Percentiles rank a stretch among this genome's conserved stretches.
These are phyloP conservation scores for Conistra vaccinii DNA, from an alignment of 2,888 invertebrate genomes.

Conservation along the genomic window DNA sequence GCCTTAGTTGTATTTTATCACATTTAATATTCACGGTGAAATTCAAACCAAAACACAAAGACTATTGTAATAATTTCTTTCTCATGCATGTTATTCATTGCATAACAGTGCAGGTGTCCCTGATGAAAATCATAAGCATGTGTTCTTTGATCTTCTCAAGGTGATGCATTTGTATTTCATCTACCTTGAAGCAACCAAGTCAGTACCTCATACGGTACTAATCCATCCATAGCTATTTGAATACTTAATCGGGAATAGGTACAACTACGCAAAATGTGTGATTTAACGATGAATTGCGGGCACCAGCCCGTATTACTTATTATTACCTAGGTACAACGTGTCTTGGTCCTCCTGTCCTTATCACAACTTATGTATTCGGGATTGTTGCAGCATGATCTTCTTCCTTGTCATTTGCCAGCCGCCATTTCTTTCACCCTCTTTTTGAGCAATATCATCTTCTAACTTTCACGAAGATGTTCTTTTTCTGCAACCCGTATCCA, in stretches of 20 bases:
- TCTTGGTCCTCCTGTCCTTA: background rate
- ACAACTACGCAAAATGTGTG: background rate
- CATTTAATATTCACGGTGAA: constrained; percentile 17
- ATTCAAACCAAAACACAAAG: background rate
- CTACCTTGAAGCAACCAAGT: background rate
- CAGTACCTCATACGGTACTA: background rate
- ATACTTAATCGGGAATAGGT: background rate
- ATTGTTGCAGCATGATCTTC: background rate
- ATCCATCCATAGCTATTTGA: background rate
- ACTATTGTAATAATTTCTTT: background rate
- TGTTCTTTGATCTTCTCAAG: background rate
- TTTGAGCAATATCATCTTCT: background rate
- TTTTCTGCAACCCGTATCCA: background rate
- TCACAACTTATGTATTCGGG: background rate
- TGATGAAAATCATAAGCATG: background rate
- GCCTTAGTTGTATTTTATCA: constrained; percentile 5
- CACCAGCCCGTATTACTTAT: background rate
- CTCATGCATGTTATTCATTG: background rate
- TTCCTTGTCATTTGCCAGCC: background rate
- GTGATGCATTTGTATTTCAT: constrained; percentile 3
- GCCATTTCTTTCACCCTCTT: background rate
- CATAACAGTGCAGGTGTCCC: background rate
- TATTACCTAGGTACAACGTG: background rate
- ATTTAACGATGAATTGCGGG: background rate
- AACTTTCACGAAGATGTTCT: background rate